Evolutionary conservation across 30 jellyfish, hydroid and myxozoan genomes (phyloP).

Genomic region (Haliclystus octoradiatus): DNA sequence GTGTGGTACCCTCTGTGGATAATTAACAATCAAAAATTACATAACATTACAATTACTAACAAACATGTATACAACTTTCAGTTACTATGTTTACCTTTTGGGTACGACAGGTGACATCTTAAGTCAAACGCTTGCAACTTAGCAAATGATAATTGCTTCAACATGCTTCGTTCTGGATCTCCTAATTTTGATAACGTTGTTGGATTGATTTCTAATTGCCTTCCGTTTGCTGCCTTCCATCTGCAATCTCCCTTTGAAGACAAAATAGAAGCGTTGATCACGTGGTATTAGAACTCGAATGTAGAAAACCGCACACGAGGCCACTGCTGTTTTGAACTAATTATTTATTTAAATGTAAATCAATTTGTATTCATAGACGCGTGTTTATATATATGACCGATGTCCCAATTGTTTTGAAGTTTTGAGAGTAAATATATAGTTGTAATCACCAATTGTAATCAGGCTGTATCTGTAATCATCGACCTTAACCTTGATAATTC

Average conservation of each 20-base stretch:
- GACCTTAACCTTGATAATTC: too few species aligned
- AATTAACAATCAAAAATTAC: too few species aligned
- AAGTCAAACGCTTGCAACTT: slow-evolving; percentile 46
- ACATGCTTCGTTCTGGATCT: slow-evolving; percentile 59
- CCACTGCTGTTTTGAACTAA: too few species aligned
- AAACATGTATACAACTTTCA: neutral
- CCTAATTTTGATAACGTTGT: slow-evolving; percentile 37
- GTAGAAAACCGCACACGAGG: neutral
- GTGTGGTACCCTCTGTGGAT: neutral
- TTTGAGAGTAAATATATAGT: too few species aligned
- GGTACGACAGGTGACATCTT: slow-evolving; percentile 66
- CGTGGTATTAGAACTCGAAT: neutral
- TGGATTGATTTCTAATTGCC: slow-evolving; percentile 33
- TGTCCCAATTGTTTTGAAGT: too few species aligned
- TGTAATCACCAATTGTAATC: too few species aligned
- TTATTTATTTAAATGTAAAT: neutral
- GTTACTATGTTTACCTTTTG: slow-evolving; percentile 60
- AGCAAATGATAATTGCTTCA: slow-evolving; percentile 41
- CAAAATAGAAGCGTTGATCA: neutral
- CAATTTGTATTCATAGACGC: too few species aligned
- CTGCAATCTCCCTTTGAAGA: slow-evolving; percentile 49
- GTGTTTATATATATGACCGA: too few species aligned
- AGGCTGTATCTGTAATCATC: too few species aligned
- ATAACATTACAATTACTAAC: too few species aligned
- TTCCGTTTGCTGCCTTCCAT: slow-evolving; percentile 86